Conservation (phyloP, 2,113 vertebrate species). For the Sorex araneus region DNA sequence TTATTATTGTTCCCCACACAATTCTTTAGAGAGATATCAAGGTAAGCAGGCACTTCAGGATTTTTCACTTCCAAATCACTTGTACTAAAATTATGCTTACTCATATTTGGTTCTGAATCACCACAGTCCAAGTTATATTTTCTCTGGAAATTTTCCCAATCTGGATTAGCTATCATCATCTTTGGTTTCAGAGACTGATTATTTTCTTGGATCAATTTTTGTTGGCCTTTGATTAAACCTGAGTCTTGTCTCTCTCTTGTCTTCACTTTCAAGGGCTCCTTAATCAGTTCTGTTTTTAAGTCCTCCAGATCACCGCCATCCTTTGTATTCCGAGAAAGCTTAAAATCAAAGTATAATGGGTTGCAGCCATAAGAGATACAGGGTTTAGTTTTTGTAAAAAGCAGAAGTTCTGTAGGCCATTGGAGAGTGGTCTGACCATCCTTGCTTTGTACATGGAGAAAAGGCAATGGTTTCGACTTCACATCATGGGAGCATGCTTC, state of each 20-base stretch:
- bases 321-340: constrained; percentile 87
- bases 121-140: constrained; percentile 88
- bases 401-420: constrained; percentile 95
- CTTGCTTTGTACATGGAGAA: constrained; percentile 92
- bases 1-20: constrained; percentile 77
- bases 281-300: constrained; percentile 75
- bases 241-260: constrained; percentile 84
- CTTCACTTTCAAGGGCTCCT: constrained; percentile 77
- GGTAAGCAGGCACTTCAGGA: constrained; percentile 88
- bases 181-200: constrained; percentile 92
- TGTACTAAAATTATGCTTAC: constrained; percentile 79
- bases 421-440: constrained; percentile 92
- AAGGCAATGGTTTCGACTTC: constrained; percentile 86
- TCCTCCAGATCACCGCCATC: constrained; percentile 77
- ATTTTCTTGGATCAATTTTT: constrained; percentile 88
- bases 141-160: constrained; percentile 88
- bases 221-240: constrained; percentile 85
- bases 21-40: constrained; percentile 82
- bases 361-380: constrained; percentile 96
- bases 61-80: constrained; percentile 85
- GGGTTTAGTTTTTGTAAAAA: constrained; percentile 95
- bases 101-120: constrained; percentile 84
- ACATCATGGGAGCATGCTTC: constrained; percentile 76
- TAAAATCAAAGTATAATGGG: constrained; percentile 92
- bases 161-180: constrained; percentile 87